Base-by-base conservation (phyloP, 1,140 invertebrate species). In the Temnothorax curvispinosus region DNA sequence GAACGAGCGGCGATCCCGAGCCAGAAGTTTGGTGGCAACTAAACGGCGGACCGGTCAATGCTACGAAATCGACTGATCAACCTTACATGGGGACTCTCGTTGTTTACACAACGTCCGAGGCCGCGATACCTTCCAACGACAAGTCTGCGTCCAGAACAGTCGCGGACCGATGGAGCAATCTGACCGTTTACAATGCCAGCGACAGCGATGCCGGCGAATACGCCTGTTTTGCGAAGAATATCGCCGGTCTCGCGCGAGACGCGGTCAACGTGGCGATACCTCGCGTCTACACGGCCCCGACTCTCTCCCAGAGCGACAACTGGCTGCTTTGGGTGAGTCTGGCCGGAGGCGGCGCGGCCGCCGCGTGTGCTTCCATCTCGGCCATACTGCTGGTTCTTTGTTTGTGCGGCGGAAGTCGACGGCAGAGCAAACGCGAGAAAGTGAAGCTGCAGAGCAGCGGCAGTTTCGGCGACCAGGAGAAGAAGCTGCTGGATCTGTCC, bases 381-480 rank as follows among this genome's bases (percentile, higher is more conserved):
- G 95, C 96, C 6, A 93, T 96, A 6, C 87, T 96, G 0, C 95
- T 96, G 72, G 94, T 96, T 6, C 94, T 96, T 27, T 97, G 97
- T 87, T 93, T 97, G 9, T 97, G 96, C 85, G 96, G 96, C 7
- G 94, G 95, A 1, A 94, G 96, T 41, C 95, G 96, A 65, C 94
- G 96, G 2, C 94, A 94, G 9, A 89, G 92, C 6, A 94, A 95
- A 67, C 95, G 96, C 11, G 96, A 97, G 77, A 96, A 97, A 88
- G 95, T 96, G 32, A 97, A 97, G 85, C 95, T 97, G 21, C 97
- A 97, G 92, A 96, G 96, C 0, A 98, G 97, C 91, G 96, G 97
- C 52, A 98, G 97, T 93, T 98, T 98, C 92, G 97, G 97, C 27
- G 98, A 98, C 78, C 98, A 98, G 94, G 98, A 98, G 91, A 98